These are phyloP conservation scores for Dasyurus viverrinus DNA, from an alignment of 2,113 vertebrate genomes.

Conservation along the genomic window DNA sequence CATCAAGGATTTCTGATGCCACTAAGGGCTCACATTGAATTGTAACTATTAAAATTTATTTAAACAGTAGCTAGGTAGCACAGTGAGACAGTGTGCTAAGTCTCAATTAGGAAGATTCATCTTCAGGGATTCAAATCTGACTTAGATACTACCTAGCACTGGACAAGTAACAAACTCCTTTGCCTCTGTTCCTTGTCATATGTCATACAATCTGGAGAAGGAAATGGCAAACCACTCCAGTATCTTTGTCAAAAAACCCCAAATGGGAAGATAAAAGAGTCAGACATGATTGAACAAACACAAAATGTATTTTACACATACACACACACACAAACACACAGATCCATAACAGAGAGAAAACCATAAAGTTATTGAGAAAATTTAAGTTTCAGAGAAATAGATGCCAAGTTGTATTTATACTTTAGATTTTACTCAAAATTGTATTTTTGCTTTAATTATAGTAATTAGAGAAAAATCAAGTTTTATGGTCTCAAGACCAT, in stretches of 20 bases:
- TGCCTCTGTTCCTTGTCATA: no score
- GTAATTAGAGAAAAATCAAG: neutral
- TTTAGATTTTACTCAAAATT: neutral
- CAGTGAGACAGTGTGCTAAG: no score
- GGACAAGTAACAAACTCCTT: no score
- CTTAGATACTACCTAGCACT: no score
- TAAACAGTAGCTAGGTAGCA: neutral
- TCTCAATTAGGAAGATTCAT: no score
- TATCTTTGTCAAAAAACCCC: no score
- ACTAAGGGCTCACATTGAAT: neutral
- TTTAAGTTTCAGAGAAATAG: neutral
- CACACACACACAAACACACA: no score
- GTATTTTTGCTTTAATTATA: neutral
- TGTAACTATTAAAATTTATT: neutral
- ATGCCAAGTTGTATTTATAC: neutral
- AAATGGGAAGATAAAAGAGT: no score
- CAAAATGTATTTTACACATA: neutral
- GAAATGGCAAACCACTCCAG: no score
- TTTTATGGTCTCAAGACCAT: neutral
- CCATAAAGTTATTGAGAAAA: neutral
- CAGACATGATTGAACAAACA: no score
- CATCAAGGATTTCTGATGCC: neutral
- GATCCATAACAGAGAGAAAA: neutral
- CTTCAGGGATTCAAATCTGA: no score
- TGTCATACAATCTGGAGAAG: no score